Evolutionary conservation across 2,113 vertebrate genomes (phyloP), one percentile per base, ranked within the genome.

Genomic region (Pluvialis apricaria): DNA sequence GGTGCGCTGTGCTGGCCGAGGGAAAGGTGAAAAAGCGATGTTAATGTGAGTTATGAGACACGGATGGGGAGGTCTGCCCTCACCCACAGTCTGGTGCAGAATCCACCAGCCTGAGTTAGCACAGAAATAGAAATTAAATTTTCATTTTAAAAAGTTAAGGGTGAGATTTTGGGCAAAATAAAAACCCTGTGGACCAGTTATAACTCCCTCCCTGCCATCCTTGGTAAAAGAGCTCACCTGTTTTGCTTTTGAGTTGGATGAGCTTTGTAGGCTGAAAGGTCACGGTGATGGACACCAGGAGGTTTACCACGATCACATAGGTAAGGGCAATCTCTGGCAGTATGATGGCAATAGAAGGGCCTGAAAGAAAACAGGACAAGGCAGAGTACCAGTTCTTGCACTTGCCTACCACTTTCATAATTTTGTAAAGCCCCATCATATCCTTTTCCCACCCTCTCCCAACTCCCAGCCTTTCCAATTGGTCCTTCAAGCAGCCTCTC

Each of bases 41-140:
- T 17, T 38, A 36, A 1, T 1, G 9, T 5, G 58, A 0, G 19
- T 4, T 19, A 2, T 0, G 10, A 44, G 47, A 9, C 0, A 12
- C 0, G 6, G 32, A 0, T 1, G 4, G 10, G 32, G 44, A 14
- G 49, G 10, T 20, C 40, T 69, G 64, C 18, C 38, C 61, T 62
- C 65, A 22, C 5, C 73, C 52, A 3, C 1, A 31, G 32, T 10
- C 70, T 18, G 47, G 8, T 13, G n/a, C 4, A 34, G 44, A 29
- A 55, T 5, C 44, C 68, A 31, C 58, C 82, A 60, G 78, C 61
- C 51, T 9, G 29, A 68, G 29, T 5, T 13, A 38, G n/a, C 31
- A 14, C 31, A 10, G 76, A 32, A 18, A 7, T 2, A 25, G 52
- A 40, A 71, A 54, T 10, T 20, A 6, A 25, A 5, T 13, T 72